Base-by-base conservation (phyloP, 2,113 vertebrate species). In the Misgurnus mizolepis region DNA sequence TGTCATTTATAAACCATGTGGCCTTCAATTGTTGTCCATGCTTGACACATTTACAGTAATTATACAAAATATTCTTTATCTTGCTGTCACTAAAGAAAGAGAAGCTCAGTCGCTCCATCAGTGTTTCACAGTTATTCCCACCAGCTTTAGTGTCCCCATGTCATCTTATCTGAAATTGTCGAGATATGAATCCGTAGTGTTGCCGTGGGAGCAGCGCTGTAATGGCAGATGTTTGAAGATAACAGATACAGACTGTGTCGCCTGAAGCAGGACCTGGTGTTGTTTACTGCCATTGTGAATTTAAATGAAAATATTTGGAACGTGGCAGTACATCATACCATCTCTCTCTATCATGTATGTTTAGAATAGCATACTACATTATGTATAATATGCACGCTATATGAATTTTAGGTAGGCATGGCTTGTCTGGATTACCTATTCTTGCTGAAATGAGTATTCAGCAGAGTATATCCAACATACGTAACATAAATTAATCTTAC, bases 221-320 rank as follows among this genome's bases (percentile, higher is more conserved):
- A 8, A 34, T 9, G 56, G n/a, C 58, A 78, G 66, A 70, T 50
- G 50, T 81, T 81, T 61, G 64, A 56, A 40, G 64, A 75, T 81
- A 67, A 75, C 73, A 66, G 45, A 15, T n/a, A 3, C 12, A 60
- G 66, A 82, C 69, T 60, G 49, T 71, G 60, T 50, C 27, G 71
- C 68, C 74, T 71, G 71, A 40, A 70, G 47, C 17, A 27, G 22
- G 53, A 71, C 75, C 67, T 55, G 18, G 43, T 70, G 58, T 62
- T 82, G 58, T 66, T 69, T 76, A 49, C 66, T 34, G 27, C 41
- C 49, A 50, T 5, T 1, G 41, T 17, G 9, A 75, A 69, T 62
- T 17, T 10, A 62, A 58, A 64, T 69, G 15, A 64, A 67, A 76
- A 64, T 55, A 43, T 70, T 66, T 71, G 47, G 34, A 50, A 6